A percentile compares a stretch with the other conserved stretches of the same genome.
Evolutionary conservation across 2,113 vertebrate genomes (phyloP).

Genomic region (Dipodomys merriami): DNA sequence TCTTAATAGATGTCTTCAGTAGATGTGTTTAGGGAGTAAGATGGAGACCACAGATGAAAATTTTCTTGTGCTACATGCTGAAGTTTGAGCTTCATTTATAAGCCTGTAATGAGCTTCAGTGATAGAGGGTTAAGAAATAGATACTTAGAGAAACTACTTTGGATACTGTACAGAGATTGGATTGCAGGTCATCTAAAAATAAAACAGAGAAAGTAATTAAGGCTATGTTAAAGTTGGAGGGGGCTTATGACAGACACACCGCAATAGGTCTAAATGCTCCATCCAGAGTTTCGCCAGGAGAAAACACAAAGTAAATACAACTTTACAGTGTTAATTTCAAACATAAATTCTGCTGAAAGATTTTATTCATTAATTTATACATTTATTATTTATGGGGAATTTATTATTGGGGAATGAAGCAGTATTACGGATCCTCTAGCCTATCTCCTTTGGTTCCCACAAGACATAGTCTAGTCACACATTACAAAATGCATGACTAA

Average conservation of each 20-base stretch:
- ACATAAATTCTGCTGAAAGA: neutral
- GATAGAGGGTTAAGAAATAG: neutral
- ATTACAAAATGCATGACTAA: neutral
- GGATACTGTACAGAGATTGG: neutral
- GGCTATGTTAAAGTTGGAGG: neutral
- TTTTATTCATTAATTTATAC: neutral
- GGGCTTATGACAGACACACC: neutral
- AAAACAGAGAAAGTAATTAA: neutral
- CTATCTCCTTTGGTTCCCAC: neutral
- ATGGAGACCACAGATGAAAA: neutral
- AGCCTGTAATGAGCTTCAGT: neutral
- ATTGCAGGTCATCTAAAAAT: neutral
- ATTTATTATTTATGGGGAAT: neutral
- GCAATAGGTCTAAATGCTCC: neutral
- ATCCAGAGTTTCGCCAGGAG: neutral
- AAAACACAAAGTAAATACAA: neutral
- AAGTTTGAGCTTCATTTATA: neutral
- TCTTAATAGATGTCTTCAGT: neutral
- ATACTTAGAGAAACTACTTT: neutral
- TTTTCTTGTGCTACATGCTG: too few relatives aligned
- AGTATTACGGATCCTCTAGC: neutral
- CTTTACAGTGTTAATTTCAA: neutral
- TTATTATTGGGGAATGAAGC: neutral
- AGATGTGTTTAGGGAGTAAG: neutral
- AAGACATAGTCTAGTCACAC: neutral